Conservation (phyloP, 2,888 invertebrate genomes). For the Andrena praecox region DNA sequence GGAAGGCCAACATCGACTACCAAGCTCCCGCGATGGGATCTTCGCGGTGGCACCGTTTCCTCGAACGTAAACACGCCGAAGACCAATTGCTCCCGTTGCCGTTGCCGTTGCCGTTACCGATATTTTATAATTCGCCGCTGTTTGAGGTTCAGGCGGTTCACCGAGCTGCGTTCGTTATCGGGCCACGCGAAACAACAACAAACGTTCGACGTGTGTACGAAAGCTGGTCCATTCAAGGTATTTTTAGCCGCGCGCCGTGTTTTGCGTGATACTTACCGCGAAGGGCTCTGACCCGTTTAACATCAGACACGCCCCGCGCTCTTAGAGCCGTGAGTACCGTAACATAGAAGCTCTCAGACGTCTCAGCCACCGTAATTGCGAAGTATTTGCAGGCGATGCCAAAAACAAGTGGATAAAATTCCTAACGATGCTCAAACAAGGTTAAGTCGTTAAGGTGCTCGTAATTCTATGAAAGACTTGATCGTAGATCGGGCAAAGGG, state of each 20-base stretch:
- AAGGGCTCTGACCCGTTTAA: conserved; percentile 58
- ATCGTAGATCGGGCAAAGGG: conserved; percentile 28
- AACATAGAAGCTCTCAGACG: conserved; percentile 9
- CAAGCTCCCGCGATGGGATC: not conserved
- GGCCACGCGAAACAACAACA: conserved; percentile 15
- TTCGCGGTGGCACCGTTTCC: conserved; percentile 29
- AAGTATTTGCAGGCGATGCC: not conserved
- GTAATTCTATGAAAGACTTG: conserved; percentile 22
- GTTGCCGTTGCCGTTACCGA: conserved; percentile 12
- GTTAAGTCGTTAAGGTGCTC: conserved; percentile 1
- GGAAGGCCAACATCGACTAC: not conserved
- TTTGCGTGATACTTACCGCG: conserved; percentile 40
- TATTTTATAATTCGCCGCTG: conserved; percentile 43
- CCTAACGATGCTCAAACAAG: conserved; percentile 19
- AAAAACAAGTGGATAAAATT: conserved; percentile 22
- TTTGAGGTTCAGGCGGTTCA: conserved; percentile 6
- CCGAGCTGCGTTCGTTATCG: conserved; percentile 4
- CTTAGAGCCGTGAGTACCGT: conserved; percentile 36
- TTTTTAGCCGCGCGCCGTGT: conserved; percentile 31
- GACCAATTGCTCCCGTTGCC: conserved; percentile 29
- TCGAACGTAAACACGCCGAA: conserved; percentile 39
- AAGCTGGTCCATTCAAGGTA: conserved; percentile 20
- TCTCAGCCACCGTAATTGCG: conserved; percentile 1
- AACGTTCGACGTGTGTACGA: not conserved
- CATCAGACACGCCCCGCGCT: conserved; percentile 43